These are phyloP conservation scores for Gopherus evgoodei DNA, from an alignment of 2,113 vertebrate genomes.

Conservation along the genomic window DNA sequence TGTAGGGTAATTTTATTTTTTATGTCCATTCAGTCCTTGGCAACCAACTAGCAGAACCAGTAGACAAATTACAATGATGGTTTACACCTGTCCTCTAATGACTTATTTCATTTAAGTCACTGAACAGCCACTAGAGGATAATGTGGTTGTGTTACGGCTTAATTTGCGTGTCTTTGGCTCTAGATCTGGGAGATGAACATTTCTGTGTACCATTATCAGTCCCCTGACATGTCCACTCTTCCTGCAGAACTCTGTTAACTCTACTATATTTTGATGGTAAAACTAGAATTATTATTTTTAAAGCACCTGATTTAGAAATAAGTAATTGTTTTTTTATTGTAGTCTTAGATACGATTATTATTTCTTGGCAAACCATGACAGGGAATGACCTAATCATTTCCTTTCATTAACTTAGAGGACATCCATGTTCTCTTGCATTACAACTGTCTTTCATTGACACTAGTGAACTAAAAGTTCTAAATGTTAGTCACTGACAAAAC, in stretches of 20 bases:
- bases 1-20: background rate
- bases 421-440: background rate
- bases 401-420: constrained; percentile 59
- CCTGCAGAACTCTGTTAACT: fast-evolving
- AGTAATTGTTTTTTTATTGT: background rate
- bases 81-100: background rate
- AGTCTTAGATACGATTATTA: background rate
- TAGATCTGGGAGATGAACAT: background rate
- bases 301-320: background rate
- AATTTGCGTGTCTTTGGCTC: background rate
- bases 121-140: background rate
- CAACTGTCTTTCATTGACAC: constrained; percentile 10
- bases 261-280: background rate
- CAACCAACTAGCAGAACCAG: background rate
- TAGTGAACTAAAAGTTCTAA: constrained; percentile 51
- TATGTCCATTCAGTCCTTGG: background rate
- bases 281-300: background rate
- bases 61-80: background rate
- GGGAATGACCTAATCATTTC: constrained; percentile 54
- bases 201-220: background rate
- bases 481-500: background rate
- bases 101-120: background rate
- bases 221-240: background rate
- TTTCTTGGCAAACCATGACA: constrained; percentile 23
- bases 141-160: background rate